phyloP scores from a whole-genome alignment of 2,797 vertebrate genomes.

The Danionella dracula region DNA sequence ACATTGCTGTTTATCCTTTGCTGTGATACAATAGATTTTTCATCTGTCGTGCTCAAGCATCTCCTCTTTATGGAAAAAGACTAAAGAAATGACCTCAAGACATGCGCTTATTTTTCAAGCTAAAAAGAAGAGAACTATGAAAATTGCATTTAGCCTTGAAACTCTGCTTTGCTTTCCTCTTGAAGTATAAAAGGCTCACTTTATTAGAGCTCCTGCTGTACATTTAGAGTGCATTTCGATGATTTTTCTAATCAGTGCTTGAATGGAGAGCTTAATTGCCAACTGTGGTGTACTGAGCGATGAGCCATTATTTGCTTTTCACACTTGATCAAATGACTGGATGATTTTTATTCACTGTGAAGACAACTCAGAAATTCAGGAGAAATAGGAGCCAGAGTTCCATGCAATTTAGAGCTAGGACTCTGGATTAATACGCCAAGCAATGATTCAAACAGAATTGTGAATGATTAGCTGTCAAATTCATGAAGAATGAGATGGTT shows the following conservation, averaged over 20 bases:
- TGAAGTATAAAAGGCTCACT: not conserved
- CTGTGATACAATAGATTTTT: not conserved
- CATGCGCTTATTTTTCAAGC: not conserved
- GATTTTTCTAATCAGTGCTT: conserved; percentile 39
- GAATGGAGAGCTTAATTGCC: conserved; percentile 12
- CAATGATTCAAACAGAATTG: conserved; percentile 32
- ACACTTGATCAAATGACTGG: conserved; percentile 42
- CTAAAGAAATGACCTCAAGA: not conserved
- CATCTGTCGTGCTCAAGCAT: not conserved
- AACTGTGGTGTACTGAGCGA: conserved; percentile 32
- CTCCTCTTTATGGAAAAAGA: not conserved
- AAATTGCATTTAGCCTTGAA: not conserved
- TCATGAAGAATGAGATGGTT: not conserved
- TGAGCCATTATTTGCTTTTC: conserved; percentile 43
- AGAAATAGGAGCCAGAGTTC: conserved; percentile 2
- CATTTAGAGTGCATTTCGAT: conserved; percentile 1
- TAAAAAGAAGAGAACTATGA: not conserved
- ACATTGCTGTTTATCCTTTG: not conserved
- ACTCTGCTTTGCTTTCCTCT: not conserved
- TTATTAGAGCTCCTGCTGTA: conserved; percentile 15
- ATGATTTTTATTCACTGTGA: conserved; percentile 40
- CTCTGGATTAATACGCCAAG: not conserved
- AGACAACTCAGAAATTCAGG: conserved; percentile 17
- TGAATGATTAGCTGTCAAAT: conserved; percentile 36
- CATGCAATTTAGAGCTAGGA: not conserved